A percentile compares a stretch with the other conserved stretches of the same genome.
Conservation (phyloP, 2,888 invertebrate genomes). For the Drosophila suboccidentalis region DNA sequence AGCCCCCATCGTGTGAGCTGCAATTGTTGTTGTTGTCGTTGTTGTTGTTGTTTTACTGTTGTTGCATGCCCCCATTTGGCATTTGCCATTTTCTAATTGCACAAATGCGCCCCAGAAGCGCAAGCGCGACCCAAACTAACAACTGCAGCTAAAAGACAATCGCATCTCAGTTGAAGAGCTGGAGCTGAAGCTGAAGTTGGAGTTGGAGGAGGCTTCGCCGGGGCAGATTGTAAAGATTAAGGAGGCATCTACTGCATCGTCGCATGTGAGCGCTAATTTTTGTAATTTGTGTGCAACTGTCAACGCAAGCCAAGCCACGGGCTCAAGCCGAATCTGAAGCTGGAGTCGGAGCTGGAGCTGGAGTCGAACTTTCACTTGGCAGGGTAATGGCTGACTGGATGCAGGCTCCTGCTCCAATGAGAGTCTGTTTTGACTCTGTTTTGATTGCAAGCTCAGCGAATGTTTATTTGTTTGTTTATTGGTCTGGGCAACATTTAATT, state of each 20-base stretch:
- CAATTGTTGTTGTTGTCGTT: constrained; percentile 24
- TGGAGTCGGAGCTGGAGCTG: constrained; percentile 13
- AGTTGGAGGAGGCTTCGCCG: neutral
- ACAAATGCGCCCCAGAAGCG: constrained; percentile 65
- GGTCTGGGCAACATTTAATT: constrained; percentile 37
- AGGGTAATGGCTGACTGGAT: constrained; percentile 44
- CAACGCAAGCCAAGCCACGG: constrained; percentile 61
- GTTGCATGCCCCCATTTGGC: constrained; percentile 69
- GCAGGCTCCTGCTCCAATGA: constrained; percentile 46
- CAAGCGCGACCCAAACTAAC: constrained; percentile 46
- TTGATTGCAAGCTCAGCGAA: constrained; percentile 62
- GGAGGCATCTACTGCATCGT: constrained; percentile 54
- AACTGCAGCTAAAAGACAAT: constrained; percentile 41
- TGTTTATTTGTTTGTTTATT: constrained; percentile 60
- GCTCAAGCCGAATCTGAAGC: constrained; percentile 31
- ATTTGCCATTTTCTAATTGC: constrained; percentile 72
- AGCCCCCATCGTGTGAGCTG: constrained; percentile 50
- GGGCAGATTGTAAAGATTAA: constrained; percentile 55
- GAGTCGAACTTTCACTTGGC: constrained; percentile 67
- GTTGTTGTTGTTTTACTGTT: constrained; percentile 20
- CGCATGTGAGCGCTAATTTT: constrained; percentile 71
- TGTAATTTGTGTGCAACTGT: constrained; percentile 75
- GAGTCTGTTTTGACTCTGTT: constrained; percentile 50
- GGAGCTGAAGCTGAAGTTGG: neutral
- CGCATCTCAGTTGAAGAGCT: constrained; percentile 21